Evolutionary conservation across 1,140 invertebrate species (phyloP).

Genomic region (Chymomyza costata): DNA sequence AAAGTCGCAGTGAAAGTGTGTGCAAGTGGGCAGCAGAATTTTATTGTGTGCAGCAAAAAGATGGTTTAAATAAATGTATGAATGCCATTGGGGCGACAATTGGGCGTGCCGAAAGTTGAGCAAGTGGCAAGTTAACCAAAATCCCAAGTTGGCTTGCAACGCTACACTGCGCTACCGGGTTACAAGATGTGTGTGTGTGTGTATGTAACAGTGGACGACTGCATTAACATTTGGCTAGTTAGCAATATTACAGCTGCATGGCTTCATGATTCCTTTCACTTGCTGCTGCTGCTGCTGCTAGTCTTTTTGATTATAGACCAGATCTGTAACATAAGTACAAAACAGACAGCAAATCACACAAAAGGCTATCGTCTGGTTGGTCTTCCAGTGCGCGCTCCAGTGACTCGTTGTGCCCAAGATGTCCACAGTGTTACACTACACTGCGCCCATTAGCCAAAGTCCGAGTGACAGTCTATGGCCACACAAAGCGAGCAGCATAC

Average conservation of each 20-base stretch:
- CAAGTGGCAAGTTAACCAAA: background rate
- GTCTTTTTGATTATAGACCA: constrained; percentile 46
- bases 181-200: constrained; percentile 27
- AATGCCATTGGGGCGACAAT: constrained; percentile 19
- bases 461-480: constrained; percentile 5
- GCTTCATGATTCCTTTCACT: constrained; percentile 64
- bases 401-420: constrained; percentile 34
- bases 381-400: constrained; percentile 48
- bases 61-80: constrained; percentile 16
- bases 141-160: constrained; percentile 18
- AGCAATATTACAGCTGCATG: constrained; percentile 59
- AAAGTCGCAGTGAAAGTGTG: constrained; percentile 44
- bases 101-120: constrained; percentile 13
- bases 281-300: no score
- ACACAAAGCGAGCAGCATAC: constrained; percentile 32
- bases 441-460: constrained; percentile 2
- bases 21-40: constrained; percentile 6
- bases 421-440: background rate
- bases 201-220: constrained; percentile 32
- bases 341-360: constrained; percentile 44
- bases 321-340: constrained; percentile 21
- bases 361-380: constrained; percentile 3
- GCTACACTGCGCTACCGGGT: constrained; percentile 65
- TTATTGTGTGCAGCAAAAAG: constrained; percentile 11
- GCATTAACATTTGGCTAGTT: constrained; percentile 43